phyloP scores from a whole-genome alignment of 2,888 invertebrate genomes.

The Cosmopolites sordidus region DNA sequence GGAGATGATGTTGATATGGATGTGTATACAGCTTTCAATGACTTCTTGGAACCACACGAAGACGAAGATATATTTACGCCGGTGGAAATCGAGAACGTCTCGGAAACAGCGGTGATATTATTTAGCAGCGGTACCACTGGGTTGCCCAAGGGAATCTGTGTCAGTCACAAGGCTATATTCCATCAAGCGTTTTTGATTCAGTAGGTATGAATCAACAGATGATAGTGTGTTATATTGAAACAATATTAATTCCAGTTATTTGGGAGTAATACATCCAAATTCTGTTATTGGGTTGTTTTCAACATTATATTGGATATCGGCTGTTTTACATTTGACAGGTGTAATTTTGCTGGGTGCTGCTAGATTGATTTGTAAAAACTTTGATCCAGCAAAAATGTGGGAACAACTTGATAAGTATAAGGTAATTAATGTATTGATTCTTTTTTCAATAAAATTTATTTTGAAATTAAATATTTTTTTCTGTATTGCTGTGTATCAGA shows the following conservation, averaged over 20 bases:
- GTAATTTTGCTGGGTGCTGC: constrained; percentile 33
- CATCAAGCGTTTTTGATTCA: constrained; percentile 6
- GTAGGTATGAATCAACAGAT: not conserved
- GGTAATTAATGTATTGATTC: too few relatives aligned
- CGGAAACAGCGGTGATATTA: constrained; percentile 33
- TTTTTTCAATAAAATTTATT: too few relatives aligned
- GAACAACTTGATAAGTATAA: constrained; percentile 36
- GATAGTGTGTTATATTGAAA: not conserved
- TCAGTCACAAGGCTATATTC: constrained; percentile 14
- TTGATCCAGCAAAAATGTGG: constrained; percentile 35
- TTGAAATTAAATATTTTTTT: too few relatives aligned
- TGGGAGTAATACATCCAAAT: constrained; percentile 21
- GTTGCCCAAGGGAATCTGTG: constrained; percentile 40
- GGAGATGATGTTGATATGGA: constrained; percentile 25
- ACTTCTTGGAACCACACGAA: constrained; percentile 30
- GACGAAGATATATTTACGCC: constrained; percentile 37
- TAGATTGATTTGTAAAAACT: constrained; percentile 33
- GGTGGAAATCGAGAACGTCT: constrained; percentile 13
- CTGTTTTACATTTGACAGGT: constrained; percentile 29
- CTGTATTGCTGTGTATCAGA: too few relatives aligned
- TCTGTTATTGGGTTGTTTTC: constrained; percentile 30
- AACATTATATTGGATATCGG: constrained; percentile 43
- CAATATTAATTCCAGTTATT: constrained; percentile 24
- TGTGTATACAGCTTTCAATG: constrained; percentile 7
- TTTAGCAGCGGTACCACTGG: constrained; percentile 43